Percentiles rank a stretch among this genome's conserved stretches.
These are phyloP conservation scores for Brevipalpus yothersi DNA, from an alignment of 1,140 invertebrate species.

Conservation along the genomic window DNA sequence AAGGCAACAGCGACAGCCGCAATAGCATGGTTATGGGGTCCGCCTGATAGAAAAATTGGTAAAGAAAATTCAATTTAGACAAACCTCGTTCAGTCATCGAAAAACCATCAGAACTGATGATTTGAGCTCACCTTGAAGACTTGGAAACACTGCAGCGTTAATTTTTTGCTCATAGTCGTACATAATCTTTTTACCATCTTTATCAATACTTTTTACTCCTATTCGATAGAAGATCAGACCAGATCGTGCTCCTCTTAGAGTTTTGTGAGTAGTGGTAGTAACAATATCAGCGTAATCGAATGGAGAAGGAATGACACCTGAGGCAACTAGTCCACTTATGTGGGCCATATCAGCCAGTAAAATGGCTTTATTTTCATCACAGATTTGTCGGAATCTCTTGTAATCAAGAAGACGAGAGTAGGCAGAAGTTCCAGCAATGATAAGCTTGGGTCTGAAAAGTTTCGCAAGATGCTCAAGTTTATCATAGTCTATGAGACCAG, in stretches of 20 bases:
- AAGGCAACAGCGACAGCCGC: conserved; percentile 32
- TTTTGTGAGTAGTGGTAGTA: conserved; percentile 37
- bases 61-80: conserved; percentile 34
- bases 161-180: conserved; percentile 37
- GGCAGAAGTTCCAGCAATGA: conserved; percentile 54
- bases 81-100: conserved; percentile 15
- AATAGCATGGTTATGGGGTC: conserved; percentile 42
- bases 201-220: conserved; percentile 22
- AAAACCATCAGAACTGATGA: conserved; percentile 41
- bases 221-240: conserved; percentile 33
- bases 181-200: conserved; percentile 29
- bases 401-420: conserved; percentile 40
- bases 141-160: conserved; percentile 40
- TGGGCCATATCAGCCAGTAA: conserved; percentile 44
- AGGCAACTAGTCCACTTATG: conserved; percentile 35
- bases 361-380: conserved; percentile 30
- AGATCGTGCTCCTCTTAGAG: conserved; percentile 30
- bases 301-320: conserved; percentile 30
- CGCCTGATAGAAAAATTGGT: conserved; percentile 45
- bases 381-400: conserved; percentile 33
- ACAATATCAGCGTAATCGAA: conserved; percentile 38
- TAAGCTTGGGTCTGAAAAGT: conserved; percentile 72
- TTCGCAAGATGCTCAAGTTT: conserved; percentile 49
- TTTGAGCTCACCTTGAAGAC: conserved; percentile 35
- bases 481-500: conserved; percentile 85